Evolutionary conservation across 2,888 invertebrate species (phyloP).

Genomic region (Spialia ferax): DNA sequence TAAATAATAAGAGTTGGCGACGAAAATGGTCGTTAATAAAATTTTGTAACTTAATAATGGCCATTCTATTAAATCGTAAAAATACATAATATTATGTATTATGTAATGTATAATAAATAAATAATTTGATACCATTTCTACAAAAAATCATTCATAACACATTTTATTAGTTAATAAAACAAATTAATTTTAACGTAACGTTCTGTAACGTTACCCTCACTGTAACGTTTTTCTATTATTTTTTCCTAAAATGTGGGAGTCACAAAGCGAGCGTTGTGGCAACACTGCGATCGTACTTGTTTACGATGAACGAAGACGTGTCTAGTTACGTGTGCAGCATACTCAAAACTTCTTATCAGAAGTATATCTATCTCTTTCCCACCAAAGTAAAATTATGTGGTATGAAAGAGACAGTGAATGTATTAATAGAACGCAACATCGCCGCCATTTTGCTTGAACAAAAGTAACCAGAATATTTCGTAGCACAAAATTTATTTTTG

Average conservation of each 20-base stretch:
- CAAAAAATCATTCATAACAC: no score
- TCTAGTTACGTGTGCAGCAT: slow-evolving; percentile 83
- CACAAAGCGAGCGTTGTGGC: slow-evolving; percentile 54
- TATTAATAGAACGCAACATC: slow-evolving; percentile 78
- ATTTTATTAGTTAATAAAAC: no score
- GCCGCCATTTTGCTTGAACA: slow-evolving; percentile 83
- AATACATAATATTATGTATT: no score
- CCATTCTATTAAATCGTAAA: no score
- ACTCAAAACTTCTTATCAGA: slow-evolving; percentile 70
- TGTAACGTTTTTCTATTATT: no score
- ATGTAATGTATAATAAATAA: no score
- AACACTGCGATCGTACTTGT: slow-evolving; percentile 72
- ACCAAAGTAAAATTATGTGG: slow-evolving; percentile 44
- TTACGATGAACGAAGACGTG: slow-evolving; percentile 83
- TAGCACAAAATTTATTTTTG: slow-evolving; percentile 22
- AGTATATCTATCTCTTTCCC: slow-evolving; percentile 66
- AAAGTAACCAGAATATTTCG: slow-evolving; percentile 52
- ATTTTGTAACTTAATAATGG: no score
- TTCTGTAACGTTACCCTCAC: no score
- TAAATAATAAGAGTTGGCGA: no score
- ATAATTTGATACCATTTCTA: no score
- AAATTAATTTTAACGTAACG: no score
- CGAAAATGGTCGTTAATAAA: no score
- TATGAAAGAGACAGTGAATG: slow-evolving; percentile 66
- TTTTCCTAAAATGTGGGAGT: slow-evolving; percentile 43